A percentile compares a stretch with the other conserved stretches of the same genome.
Evolutionary conservation across 2,113 vertebrate genomes (phyloP).

Genomic region (Sceloporus undulatus): DNA sequence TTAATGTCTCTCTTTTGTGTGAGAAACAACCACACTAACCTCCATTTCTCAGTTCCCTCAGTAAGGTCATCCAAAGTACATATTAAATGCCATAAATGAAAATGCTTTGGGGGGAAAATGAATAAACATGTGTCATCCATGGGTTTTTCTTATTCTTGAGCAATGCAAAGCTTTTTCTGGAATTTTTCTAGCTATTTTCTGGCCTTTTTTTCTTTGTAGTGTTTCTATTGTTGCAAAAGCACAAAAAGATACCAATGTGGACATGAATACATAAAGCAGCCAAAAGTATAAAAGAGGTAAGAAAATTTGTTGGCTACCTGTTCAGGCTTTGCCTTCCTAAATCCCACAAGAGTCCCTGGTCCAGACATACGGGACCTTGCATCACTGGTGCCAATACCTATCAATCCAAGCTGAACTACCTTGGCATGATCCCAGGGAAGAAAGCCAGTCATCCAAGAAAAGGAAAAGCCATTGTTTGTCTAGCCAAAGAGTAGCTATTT

Average conservation of each 20-base stretch:
- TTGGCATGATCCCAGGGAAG: conserved; percentile 21
- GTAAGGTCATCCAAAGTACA: conserved; percentile 66
- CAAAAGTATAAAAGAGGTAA: background rate
- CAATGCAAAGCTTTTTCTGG: conserved; percentile 62
- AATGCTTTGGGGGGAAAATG: conserved; percentile 45
- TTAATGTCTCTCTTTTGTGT: conserved; percentile 69
- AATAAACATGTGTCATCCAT: conserved; percentile 39
- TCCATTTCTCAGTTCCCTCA: conserved; percentile 42
- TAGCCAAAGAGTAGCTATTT: background rate
- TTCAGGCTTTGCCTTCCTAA: fast-evolving
- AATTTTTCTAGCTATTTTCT: conserved; percentile 52
- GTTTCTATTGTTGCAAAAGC: conserved; percentile 52
- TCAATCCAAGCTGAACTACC: conserved; percentile 21
- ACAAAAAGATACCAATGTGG: conserved; percentile 39
- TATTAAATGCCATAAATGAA: conserved; percentile 67
- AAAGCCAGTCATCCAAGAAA: background rate
- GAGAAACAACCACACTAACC: conserved; percentile 40
- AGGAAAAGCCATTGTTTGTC: conserved; percentile 4
- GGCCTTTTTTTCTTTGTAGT: conserved; percentile 49
- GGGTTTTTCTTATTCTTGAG: conserved; percentile 51
- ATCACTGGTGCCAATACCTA: conserved; percentile 31
- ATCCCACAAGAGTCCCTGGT: background rate
- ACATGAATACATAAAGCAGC: conserved; percentile 24
- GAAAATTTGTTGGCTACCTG: background rate
- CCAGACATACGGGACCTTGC: conserved; percentile 36